Evolutionary conservation across 2,888 invertebrate genomes (phyloP).

Genomic region (Alentia gelatinosa): DNA sequence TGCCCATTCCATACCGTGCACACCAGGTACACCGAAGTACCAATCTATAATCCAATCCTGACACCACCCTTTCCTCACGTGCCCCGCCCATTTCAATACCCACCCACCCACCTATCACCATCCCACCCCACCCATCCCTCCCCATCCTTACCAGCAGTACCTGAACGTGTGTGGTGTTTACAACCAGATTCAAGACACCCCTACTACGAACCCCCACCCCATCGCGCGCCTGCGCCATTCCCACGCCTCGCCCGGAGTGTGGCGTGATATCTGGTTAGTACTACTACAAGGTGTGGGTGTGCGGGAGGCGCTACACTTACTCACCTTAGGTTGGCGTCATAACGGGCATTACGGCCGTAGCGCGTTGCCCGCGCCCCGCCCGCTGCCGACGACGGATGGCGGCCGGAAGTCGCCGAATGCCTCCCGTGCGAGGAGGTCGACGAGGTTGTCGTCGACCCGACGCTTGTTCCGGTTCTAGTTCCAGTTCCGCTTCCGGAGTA

Average conservation of each 20-base stretch:
- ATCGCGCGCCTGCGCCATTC: not conserved
- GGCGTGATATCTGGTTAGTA: not conserved
- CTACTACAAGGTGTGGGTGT: not conserved
- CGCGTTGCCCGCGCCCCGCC: not conserved
- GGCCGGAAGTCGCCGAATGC: not conserved
- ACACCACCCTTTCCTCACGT: too few species aligned
- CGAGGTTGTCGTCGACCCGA: not conserved
- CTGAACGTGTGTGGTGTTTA: too few species aligned
- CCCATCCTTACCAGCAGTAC: too few species aligned
- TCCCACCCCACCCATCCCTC: too few species aligned
- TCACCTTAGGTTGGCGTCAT: conserved; percentile 47
- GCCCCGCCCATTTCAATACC: too few species aligned
- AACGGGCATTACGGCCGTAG: conserved; percentile 2
- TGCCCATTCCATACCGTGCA: too few species aligned
- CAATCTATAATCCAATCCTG: too few species aligned
- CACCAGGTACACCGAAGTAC: too few species aligned
- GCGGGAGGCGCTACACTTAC: not conserved
- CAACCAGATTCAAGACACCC: too few species aligned
- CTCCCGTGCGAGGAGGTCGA: not conserved
- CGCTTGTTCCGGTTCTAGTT: not conserved
- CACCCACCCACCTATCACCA: too few species aligned
- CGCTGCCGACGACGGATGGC: not conserved
- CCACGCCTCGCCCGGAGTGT: too few species aligned
- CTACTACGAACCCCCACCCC: not conserved
- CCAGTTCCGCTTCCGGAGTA: not conserved